phyloP scores from a whole-genome alignment of 2,888 invertebrate species.

The Ernsta delagoae region DNA sequence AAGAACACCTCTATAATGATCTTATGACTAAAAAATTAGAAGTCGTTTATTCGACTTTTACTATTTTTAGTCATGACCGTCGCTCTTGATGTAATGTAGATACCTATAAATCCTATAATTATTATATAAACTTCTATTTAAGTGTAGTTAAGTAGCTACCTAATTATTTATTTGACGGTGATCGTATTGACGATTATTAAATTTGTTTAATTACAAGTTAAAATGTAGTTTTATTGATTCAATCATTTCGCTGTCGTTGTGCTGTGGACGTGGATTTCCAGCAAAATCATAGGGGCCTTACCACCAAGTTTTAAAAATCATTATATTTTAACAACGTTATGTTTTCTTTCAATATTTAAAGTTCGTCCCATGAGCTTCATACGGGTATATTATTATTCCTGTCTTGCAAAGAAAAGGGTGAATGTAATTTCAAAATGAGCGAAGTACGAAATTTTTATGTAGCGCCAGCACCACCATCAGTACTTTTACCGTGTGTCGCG shows the following conservation, averaged over 20 bases:
- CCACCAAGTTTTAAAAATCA: no score
- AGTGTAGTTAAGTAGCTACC: not conserved
- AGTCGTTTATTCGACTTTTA: constrained; percentile 52
- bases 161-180: constrained; percentile 12
- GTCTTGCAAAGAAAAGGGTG: no score
- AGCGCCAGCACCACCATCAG: no score
- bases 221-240: not conserved
- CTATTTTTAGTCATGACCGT: constrained; percentile 82
- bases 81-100: constrained; percentile 37
- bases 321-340: no score
- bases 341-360: no score
- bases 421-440: no score
- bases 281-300: no score
- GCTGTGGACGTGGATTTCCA: no score
- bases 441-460: no score
- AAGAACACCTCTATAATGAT: constrained; percentile 44
- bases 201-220: not conserved
- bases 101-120: not conserved
- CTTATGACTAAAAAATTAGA: constrained; percentile 82
- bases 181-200: not conserved
- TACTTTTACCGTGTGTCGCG: no score
- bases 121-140: not conserved
- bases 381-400: no score
- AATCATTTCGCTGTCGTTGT: not conserved
- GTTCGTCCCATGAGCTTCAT: no score